Percentiles rank a stretch among this genome's conserved stretches.
These are phyloP conservation scores for Dendrolimus houi DNA, from an alignment of 2,888 invertebrate genomes.

Conservation along the genomic window DNA sequence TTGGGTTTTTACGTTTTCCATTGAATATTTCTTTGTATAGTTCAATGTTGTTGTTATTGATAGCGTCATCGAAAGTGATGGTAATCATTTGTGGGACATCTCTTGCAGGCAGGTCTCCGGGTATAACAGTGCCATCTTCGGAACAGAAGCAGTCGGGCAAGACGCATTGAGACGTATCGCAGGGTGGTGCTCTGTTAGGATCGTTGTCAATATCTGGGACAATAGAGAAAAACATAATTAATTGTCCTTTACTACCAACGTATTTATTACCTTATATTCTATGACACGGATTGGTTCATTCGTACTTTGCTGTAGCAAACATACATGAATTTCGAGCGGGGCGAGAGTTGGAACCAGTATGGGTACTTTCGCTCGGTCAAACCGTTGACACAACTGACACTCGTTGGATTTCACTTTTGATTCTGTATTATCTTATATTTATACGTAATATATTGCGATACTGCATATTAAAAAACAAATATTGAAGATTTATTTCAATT, in stretches of 20 bases:
- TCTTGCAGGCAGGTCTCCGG: conserved; percentile 87
- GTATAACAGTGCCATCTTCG: conserved; percentile 91
- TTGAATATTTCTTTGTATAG: conserved; percentile 95
- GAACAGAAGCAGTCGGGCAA: conserved; percentile 96
- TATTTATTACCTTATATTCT: no score
- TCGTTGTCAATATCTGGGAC: conserved; percentile 92
- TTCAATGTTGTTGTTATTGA: conserved; percentile 96
- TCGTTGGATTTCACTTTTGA: conserved; percentile 65
- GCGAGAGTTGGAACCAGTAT: conserved; percentile 53
- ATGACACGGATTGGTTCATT: not conserved
- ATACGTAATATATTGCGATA: not conserved
- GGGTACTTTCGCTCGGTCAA: conserved; percentile 67
- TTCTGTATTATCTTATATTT: conserved; percentile 15
- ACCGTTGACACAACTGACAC: conserved; percentile 46
- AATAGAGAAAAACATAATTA: conserved; percentile 14
- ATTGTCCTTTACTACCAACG: no score
- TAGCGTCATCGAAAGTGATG: conserved; percentile 95
- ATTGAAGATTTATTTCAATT: not conserved
- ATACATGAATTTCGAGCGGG: conserved; percentile 10
- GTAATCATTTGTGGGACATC: conserved; percentile 97
- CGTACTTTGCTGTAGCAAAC: not conserved
- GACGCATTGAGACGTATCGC: conserved; percentile 89
- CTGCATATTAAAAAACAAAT: not conserved
- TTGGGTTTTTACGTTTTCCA: conserved; percentile 92
- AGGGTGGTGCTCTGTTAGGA: conserved; percentile 93